Evolutionary conservation across 2,888 invertebrate species (phyloP).

Genomic region (Ectemnius lituratus): DNA sequence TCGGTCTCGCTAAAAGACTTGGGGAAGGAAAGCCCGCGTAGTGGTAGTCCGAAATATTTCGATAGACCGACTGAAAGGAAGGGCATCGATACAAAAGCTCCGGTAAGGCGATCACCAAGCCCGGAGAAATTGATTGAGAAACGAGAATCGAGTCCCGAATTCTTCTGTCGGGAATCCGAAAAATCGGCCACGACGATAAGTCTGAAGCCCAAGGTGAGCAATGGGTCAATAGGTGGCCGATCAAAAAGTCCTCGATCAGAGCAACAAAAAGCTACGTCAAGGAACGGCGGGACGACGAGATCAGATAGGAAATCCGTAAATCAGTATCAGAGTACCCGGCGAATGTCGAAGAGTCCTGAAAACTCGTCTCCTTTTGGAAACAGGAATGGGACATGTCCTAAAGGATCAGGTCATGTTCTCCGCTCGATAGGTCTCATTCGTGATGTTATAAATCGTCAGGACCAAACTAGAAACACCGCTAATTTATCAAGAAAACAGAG

Average conservation of each 20-base stretch:
- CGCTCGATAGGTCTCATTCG: constrained; percentile 48
- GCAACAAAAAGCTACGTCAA: background rate
- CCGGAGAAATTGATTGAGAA: background rate
- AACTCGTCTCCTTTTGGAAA: constrained; percentile 8
- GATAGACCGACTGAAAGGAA: constrained; percentile 26
- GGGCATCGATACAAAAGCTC: constrained; percentile 9
- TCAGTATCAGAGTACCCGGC: background rate
- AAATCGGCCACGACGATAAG: constrained; percentile 23
- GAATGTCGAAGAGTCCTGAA: constrained; percentile 31
- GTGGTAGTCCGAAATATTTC: constrained; percentile 22
- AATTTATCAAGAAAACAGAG: background rate
- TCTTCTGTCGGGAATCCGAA: constrained; percentile 23
- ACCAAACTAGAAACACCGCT: background rate
- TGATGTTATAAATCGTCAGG: constrained; percentile 28
- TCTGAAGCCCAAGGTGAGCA: background rate
- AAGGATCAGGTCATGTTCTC: constrained; percentile 23
- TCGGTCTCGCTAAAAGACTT: background rate
- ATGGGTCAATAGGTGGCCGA: background rate
- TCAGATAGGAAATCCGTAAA: background rate
- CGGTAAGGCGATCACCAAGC: background rate
- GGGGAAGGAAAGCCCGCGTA: background rate
- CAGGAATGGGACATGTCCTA: constrained; percentile 3
- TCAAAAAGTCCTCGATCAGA: background rate
- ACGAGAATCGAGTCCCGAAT: constrained; percentile 11
- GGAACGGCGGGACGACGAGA: too few species aligned